phyloP scores from a whole-genome alignment of 2,113 vertebrate species.

The Danionella cerebrum region DNA sequence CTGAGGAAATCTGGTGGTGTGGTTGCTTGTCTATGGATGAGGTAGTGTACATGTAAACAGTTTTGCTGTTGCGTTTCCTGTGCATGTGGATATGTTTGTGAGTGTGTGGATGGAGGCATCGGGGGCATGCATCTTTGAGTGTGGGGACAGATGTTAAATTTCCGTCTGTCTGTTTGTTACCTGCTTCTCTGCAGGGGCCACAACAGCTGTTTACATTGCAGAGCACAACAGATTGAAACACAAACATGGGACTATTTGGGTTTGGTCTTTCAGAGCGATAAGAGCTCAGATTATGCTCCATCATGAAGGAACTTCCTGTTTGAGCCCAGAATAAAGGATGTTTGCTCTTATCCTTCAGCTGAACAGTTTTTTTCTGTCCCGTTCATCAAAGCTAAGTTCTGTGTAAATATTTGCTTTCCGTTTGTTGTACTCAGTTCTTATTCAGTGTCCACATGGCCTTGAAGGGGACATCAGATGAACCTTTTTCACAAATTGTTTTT shows the following conservation, averaged over 20 bases:
- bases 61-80: constrained; percentile 38
- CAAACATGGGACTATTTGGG: constrained; percentile 72
- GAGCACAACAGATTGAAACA: constrained; percentile 48
- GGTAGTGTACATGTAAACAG: constrained; percentile 30
- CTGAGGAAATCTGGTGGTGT: constrained; percentile 4
- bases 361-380: constrained; percentile 42
- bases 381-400: constrained; percentile 26
- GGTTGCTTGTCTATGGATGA: constrained; percentile 2
- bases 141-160: constrained; percentile 27
- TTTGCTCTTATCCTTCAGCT: constrained; percentile 43
- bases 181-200: constrained; percentile 63
- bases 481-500: no score
- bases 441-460: no score
- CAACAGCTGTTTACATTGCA: constrained; percentile 76
- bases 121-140: constrained; percentile 14
- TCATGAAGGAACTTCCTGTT: constrained; percentile 68
- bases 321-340: constrained; percentile 60
- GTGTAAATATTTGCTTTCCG: background rate
- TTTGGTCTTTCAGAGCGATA: constrained; percentile 67
- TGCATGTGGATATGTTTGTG: constrained; percentile 29
- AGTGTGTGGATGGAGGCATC: constrained; percentile 18
- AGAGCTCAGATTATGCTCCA: constrained; percentile 70
- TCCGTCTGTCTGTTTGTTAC: constrained; percentile 46
- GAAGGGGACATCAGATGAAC: no score
- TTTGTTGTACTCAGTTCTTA: background rate